These are phyloP conservation scores for Aporophyla nigra DNA, from an alignment of 2,888 invertebrate species.

Conservation along the genomic window DNA sequence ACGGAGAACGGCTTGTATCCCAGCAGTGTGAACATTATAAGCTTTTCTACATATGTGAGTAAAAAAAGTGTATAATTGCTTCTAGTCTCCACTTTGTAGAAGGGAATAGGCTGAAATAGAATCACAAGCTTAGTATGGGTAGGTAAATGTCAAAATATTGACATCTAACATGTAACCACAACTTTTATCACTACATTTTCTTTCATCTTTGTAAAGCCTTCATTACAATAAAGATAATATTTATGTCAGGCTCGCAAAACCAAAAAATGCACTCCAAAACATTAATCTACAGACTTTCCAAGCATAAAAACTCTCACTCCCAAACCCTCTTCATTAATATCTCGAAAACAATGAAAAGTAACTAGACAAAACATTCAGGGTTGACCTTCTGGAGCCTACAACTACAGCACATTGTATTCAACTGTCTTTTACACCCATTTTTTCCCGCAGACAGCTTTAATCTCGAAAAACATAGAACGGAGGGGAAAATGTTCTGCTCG, in stretches of 20 bases:
- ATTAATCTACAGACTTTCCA: slow-evolving; percentile 1
- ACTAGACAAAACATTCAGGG: not conserved
- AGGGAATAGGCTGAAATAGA: not conserved
- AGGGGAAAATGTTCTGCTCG: slow-evolving; percentile 20
- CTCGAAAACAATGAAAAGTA: slow-evolving; percentile 40
- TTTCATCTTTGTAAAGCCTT: not conserved
- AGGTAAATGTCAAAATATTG: not conserved
- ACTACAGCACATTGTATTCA: slow-evolving; percentile 4
- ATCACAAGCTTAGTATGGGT: not conserved
- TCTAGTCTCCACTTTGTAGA: too few relatives aligned
- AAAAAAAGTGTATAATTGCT: too few relatives aligned
- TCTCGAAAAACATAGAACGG: slow-evolving; percentile 29
- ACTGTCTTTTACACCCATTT: slow-evolving; percentile 23
- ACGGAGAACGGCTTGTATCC: too few relatives aligned
- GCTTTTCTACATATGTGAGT: too few relatives aligned
- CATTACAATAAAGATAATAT: not conserved
- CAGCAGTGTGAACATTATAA: too few relatives aligned
- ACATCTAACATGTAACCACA: not conserved
- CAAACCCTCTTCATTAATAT: slow-evolving; percentile 32
- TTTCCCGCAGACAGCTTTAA: slow-evolving; percentile 23
- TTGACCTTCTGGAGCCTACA: slow-evolving; percentile 14
- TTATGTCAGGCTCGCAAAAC: not conserved
- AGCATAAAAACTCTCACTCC: slow-evolving; percentile 10
- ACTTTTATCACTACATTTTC: not conserved
- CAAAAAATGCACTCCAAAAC: not conserved